phyloP scores from a whole-genome alignment of 2,888 invertebrate species.

The Acrocyrtus sp. region DNA sequence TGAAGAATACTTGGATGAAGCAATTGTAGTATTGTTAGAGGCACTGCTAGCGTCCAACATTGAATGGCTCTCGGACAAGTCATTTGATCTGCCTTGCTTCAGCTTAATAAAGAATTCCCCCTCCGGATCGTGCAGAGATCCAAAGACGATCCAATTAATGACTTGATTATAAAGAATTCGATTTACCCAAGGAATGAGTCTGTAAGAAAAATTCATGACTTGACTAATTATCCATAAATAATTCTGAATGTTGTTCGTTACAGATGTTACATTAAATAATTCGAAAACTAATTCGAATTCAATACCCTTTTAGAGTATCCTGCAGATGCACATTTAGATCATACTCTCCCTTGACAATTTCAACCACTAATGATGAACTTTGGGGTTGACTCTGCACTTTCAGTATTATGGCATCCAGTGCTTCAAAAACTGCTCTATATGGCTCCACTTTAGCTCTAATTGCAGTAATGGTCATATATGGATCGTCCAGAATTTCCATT shows the following conservation, averaged over 20 bases:
- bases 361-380: conserved; percentile 58
- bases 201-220: conserved; percentile 21
- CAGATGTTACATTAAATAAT: background rate
- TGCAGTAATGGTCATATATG: conserved; percentile 56
- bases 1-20: conserved; percentile 4
- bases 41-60: background rate
- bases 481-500: conserved; percentile 54
- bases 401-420: conserved; percentile 41
- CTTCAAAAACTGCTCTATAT: conserved; percentile 53
- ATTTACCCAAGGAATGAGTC: conserved; percentile 59
- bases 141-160: conserved; percentile 61
- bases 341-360: conserved; percentile 59
- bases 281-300: background rate
- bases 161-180: conserved; percentile 59
- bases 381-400: conserved; percentile 49
- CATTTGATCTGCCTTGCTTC: background rate
- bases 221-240: background rate
- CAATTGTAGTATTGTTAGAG: background rate
- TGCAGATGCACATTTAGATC: conserved; percentile 60
- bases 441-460: conserved; percentile 53
- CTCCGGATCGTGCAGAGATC: conserved; percentile 56
- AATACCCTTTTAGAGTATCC: conserved; percentile 52
- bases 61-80: too few relatives aligned
- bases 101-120: conserved; percentile 60
- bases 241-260: too few relatives aligned